phyloP scores from a whole-genome alignment of 2,797 vertebrate species.

The Iguana delicatissima region DNA sequence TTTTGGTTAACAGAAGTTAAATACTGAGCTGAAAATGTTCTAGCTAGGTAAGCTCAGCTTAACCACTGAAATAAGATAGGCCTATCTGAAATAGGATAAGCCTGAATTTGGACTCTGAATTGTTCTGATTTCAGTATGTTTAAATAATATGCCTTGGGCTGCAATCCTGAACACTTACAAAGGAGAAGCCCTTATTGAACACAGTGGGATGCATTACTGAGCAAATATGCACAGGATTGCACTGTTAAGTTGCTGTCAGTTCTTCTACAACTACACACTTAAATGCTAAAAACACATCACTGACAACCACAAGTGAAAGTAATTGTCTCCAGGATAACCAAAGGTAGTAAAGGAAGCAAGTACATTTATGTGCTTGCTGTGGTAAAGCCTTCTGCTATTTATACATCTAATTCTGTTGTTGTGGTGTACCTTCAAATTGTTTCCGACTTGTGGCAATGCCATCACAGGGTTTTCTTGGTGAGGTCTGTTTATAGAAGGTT shows the following conservation, averaged over 20 bases:
- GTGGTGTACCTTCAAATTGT: too few relatives aligned
- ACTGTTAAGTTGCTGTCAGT: not conserved
- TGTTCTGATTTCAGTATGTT: not conserved
- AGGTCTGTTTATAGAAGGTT: too few relatives aligned
- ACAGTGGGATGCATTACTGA: not conserved
- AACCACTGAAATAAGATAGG: too few relatives aligned
- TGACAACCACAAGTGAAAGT: not conserved
- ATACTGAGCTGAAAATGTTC: not conserved
- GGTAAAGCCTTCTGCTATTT: not conserved
- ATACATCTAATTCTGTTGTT: too few relatives aligned
- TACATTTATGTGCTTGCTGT: not conserved
- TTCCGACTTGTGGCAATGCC: too few relatives aligned
- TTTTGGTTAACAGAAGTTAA: not conserved
- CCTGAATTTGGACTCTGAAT: not conserved
- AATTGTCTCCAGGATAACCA: not conserved
- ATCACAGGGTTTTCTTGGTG: too few relatives aligned
- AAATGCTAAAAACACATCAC: not conserved
- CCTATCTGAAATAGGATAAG: too few relatives aligned
- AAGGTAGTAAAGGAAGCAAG: not conserved
- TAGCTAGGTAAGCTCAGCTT: not conserved
- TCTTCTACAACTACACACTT: not conserved
- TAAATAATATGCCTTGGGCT: not conserved
- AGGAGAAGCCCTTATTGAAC: not conserved
- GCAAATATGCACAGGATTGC: not conserved
- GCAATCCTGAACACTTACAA: not conserved